These are phyloP conservation scores for Otocyon megalotis DNA, from an alignment of 2,113 vertebrate species.

Conservation along the genomic window DNA sequence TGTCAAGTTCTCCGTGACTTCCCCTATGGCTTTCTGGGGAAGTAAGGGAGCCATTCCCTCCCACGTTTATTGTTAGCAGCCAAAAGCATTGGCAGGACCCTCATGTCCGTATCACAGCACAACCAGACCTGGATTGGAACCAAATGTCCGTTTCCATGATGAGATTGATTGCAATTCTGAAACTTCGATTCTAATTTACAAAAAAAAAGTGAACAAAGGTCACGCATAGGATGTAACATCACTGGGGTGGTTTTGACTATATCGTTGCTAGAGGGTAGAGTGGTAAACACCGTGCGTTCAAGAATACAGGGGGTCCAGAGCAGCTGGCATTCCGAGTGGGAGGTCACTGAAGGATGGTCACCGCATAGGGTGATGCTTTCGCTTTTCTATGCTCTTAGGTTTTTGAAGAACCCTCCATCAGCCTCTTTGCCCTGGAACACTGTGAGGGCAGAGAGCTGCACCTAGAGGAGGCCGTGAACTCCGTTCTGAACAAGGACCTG, in stretches of 20 bases:
- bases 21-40: not conserved
- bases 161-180: not conserved
- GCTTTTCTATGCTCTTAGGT: conserved; percentile 79
- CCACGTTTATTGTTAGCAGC: not conserved
- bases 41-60: not conserved
- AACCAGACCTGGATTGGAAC: not conserved
- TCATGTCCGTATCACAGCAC: not conserved
- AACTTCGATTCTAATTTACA: not conserved
- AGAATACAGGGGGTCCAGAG: not conserved
- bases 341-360: not conserved
- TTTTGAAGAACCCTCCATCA: conserved; percentile 91
- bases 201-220: not conserved
- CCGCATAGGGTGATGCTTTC: not conserved
- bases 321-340: not conserved
- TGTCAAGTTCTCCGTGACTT: not conserved
- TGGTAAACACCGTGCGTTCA: not conserved
- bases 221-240: not conserved
- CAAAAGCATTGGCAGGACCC: not conserved
- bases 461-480: conserved; percentile 85
- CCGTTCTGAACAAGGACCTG: conserved; percentile 87
- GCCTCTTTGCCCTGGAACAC: conserved; percentile 90
- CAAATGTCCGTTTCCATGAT: not conserved
- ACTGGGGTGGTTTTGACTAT: not conserved
- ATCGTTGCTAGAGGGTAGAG: not conserved
- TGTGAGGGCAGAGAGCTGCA: conserved; percentile 91